Base-by-base conservation (phyloP, 2,888 invertebrate genomes). In the Stenodema calcarata region DNA sequence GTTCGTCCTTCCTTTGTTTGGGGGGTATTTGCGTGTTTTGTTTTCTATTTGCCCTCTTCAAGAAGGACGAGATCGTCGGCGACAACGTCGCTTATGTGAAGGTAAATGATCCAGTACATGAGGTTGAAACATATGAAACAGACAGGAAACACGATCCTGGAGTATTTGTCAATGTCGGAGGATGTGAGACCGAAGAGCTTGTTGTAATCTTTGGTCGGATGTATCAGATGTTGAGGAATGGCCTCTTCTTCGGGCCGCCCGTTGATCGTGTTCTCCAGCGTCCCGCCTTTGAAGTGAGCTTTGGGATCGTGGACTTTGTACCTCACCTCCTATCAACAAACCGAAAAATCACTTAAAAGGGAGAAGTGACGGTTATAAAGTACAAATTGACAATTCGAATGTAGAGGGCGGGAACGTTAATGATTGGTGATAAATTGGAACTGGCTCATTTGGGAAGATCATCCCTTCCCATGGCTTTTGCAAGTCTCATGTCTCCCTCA, bases 41-140 rank as follows among this genome's bases (percentile, higher is more conserved):
- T 7, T 3, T 27, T 78, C 54, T 94, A 95, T 93, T 94, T 93
- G 91, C 94, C 94, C 91, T 93, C 94, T 90, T 94, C 94, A 89
- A 96, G 93, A 91, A 96, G 93, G 91, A 97, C 97, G 92, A 97
- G 94, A 93, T 97, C 97, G 92, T 97, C 97, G 92, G 97, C 97
- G 90, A 97, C 96, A 91, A 97, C 97, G 93, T 98, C 97, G 91
- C 97, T 97, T 92, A 98, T 97, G 94, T 98, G 97, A 90, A 98
- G 94, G 92, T 98, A 98, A 91, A 98, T 97, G 92, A 98, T 97
- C 98, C 98, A 98, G 93, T 98, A 98, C 97, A 98, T 97, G 90
- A 98, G 95, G 93, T 99, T 99, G 94, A 99, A 99, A 92, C 98
- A 96, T 89, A 99, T 96, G 94, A 99, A 99, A 93, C 98, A 97